Evolutionary conservation across 2,888 invertebrate species (phyloP).

Genomic region (Tupiocoris notatus): DNA sequence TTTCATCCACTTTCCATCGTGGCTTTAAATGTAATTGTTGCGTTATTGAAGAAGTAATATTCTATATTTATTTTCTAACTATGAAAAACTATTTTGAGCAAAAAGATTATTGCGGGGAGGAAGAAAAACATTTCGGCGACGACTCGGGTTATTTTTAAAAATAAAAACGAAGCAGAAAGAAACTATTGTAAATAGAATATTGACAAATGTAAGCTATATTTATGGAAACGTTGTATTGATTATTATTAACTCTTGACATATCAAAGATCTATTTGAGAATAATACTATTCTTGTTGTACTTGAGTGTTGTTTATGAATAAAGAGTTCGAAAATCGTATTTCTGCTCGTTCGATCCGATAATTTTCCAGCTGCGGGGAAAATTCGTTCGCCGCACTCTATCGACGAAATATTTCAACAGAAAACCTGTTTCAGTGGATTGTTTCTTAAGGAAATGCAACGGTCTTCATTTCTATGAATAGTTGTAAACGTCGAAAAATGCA

Average conservation of each 20-base stretch:
- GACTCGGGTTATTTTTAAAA: conserved; percentile 38
- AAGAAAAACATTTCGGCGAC: conserved; percentile 21
- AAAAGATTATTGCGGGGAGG: conserved; percentile 12
- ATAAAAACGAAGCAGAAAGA: conserved; percentile 9
- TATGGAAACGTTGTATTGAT: conserved; percentile 7
- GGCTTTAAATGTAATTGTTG: not conserved
- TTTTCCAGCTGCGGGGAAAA: too few relatives aligned
- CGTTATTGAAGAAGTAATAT: conserved; percentile 5
- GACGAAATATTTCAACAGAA: too few relatives aligned
- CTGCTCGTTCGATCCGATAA: too few relatives aligned
- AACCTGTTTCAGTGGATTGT: too few relatives aligned
- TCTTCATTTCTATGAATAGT: too few relatives aligned
- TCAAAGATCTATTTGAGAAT: conserved; percentile 38
- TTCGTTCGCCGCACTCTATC: too few relatives aligned
- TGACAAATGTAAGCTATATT: conserved; percentile 27
- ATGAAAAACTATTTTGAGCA: not conserved
- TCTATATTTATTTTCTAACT: not conserved
- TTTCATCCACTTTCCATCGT: not conserved
- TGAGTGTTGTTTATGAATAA: conserved; percentile 38
- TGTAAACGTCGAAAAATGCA: too few relatives aligned
- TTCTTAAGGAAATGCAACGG: too few relatives aligned
- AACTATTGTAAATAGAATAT: conserved; percentile 33
- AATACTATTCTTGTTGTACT: conserved; percentile 37
- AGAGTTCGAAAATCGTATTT: not conserved
- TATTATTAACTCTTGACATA: conserved; percentile 31